Base-by-base conservation (phyloP, 53 echinoderm and acorn worm species). In the Hippasteria phrygiana region DNA sequence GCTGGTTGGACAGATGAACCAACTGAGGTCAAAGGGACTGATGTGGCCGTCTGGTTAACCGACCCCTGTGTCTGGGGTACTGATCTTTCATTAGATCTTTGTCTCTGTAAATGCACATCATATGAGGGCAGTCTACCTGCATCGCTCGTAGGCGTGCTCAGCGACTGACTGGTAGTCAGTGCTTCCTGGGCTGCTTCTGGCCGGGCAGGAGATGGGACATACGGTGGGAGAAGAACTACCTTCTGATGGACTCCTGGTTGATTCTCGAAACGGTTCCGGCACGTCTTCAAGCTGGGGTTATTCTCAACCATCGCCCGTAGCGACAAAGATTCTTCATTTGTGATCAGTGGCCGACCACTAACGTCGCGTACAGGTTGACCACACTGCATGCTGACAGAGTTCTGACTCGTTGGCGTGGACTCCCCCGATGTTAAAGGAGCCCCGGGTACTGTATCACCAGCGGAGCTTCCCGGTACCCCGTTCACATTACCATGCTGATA, bases 281-380 rank as follows among this genome's bases (percentile, higher is more conserved):
- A 88, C 14, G 97, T 97, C 66, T 90, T 95, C 35, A 97, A 77
- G 64, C 90, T 95, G 0, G 97, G 97, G 66, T 93, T 87, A n/a
- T 74, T 88, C 14, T 95, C 92, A 34, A 97, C 95, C 91, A 97
- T 62, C 0, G 88, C 87, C 22, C 87, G 63, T n/a, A 97, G 83
- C 64, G 92, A 89, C 74, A 87, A 50, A 0, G 95, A 93, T 36
- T 95, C 97, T 74, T 97, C 92, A 8, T 93, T 75, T 27, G 97
- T 97, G 59, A 95, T 93, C 90, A 85, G 35, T 5, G 85, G 85
- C 14, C 85, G 69, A 34, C 70, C 36, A 26, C 27, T 51, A 14
- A 83, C 18, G 43, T 51, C 76, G 37, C 78, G 39, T n/a, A 55
- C 35, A 5, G 50, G 4, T 24, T 70, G 69, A 5, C 64, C 85